Percentiles rank a stretch among this genome's conserved stretches.
These are phyloP conservation scores for Diachasmimorpha longicaudata DNA, from an alignment of 1,140 invertebrate genomes.

Conservation along the genomic window DNA sequence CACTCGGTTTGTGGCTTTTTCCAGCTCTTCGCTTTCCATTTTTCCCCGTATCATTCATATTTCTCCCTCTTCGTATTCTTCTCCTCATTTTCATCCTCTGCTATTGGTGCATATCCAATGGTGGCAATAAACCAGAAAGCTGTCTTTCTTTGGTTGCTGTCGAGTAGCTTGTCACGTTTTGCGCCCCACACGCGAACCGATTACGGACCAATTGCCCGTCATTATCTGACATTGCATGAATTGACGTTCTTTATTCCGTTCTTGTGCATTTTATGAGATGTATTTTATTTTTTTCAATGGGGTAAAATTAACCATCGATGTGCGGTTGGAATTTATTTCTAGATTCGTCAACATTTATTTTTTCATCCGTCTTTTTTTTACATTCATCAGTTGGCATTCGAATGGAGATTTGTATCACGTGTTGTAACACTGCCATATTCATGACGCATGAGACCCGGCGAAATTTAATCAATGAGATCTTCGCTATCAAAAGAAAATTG, in stretches of 20 bases:
- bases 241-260: neutral
- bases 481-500: too few relatives aligned
- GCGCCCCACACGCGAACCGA: neutral
- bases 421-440: too few relatives aligned
- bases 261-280: neutral
- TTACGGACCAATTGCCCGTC: conserved; percentile 1
- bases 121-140: neutral
- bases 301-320: neutral
- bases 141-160: neutral
- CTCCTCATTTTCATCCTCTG: neutral
- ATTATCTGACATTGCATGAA: conserved; percentile 7
- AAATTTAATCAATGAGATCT: too few relatives aligned
- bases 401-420: too few relatives aligned
- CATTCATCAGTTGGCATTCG: too few relatives aligned
- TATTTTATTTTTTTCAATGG: conserved; percentile 4
- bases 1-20: neutral
- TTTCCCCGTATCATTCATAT: neutral
- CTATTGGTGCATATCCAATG: neutral
- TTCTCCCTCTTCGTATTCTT: neutral
- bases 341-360: neutral
- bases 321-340: neutral
- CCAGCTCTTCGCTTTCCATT: neutral
- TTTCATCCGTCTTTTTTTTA: too few relatives aligned
- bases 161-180: conserved; percentile 2
- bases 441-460: too few relatives aligned